Conservation (phyloP, 1,140 invertebrate species). For the Wiebesia pumilae region DNA sequence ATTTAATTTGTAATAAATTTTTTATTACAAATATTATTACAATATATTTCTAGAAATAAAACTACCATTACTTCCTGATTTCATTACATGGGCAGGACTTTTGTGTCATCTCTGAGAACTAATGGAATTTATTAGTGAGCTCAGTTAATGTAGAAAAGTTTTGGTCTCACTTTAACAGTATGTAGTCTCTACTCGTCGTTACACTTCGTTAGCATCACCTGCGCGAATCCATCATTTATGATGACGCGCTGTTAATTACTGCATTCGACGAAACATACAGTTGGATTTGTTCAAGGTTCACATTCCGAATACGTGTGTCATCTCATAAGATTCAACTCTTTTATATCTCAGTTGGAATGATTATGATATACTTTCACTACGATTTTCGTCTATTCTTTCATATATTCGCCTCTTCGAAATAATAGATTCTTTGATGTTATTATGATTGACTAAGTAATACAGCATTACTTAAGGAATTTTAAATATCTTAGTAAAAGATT, state of each 20-base stretch:
- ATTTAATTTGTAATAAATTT: no score
- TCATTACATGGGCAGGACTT: background rate
- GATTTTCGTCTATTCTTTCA: no score
- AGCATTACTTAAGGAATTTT: background rate
- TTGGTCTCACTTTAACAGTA: background rate
- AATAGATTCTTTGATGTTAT: background rate
- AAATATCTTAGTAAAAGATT: no score
- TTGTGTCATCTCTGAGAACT: background rate
- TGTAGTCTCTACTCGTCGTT: background rate
- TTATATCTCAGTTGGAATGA: background rate
- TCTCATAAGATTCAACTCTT: background rate
- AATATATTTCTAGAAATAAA: background rate
- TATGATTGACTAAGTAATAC: no score
- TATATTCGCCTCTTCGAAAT: background rate
- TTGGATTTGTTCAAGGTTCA: background rate
- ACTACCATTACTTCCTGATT: background rate
- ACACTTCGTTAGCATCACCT: slow-evolving; percentile 3
- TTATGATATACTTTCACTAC: background rate
- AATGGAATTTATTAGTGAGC: slow-evolving; percentile 2
- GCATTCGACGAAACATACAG: background rate
- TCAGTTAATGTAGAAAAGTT: background rate
- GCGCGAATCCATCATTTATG: background rate
- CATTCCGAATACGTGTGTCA: background rate
- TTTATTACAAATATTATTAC: background rate
- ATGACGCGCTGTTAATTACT: background rate